Percentiles rank a stretch among this genome's conserved stretches.
Conservation (phyloP, 1,140 invertebrate species). For the Elymnias hypermnestra region DNA sequence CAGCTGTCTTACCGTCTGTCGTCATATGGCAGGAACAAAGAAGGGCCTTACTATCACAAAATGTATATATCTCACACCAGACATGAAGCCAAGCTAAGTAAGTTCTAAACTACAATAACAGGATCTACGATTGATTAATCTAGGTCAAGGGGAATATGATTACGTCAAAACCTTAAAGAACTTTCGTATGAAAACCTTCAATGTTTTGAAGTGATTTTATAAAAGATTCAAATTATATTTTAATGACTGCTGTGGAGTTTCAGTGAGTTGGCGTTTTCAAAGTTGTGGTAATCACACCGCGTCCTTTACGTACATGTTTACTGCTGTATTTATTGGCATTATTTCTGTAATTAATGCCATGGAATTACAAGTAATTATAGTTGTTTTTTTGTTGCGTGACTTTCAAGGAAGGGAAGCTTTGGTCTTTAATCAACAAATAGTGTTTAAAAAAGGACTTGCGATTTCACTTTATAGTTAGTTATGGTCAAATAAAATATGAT, state of each 20-base stretch:
- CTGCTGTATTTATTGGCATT: not conserved
- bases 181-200: not conserved
- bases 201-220: not conserved
- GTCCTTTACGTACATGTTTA: constrained; percentile 5
- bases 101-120: no score
- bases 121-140: no score
- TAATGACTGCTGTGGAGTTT: constrained; percentile 1
- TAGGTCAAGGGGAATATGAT: not conserved
- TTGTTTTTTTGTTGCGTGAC: constrained; percentile 4
- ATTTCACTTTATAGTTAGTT: no score
- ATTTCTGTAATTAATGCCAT: constrained; percentile 4
- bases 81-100: no score
- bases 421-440: not conserved
- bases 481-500: no score
- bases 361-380: constrained; percentile 3
- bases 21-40: no score
- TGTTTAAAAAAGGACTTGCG: no score
- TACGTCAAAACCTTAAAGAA: not conserved
- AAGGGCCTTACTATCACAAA: no score
- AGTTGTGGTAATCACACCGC: not conserved
- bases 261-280: not conserved
- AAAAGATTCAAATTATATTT: constrained; percentile 2
- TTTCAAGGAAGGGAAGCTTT: not conserved
- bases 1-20: no score
- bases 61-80: no score